Base-by-base conservation (phyloP, 2,888 invertebrate genomes). In the Coronaproctus castanopsis region DNA sequence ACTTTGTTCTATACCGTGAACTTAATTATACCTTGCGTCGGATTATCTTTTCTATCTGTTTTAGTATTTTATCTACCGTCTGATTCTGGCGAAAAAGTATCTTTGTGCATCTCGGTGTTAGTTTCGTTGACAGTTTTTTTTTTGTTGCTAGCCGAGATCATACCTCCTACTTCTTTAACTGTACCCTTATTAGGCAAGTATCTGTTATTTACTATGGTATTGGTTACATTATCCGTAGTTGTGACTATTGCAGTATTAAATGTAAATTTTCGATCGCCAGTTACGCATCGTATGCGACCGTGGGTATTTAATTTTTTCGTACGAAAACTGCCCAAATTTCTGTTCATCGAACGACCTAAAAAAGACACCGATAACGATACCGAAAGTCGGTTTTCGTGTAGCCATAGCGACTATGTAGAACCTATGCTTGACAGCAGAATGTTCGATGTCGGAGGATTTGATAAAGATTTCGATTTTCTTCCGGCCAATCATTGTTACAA, bases 1-100 rank as follows among this genome's bases (percentile, higher is more conserved):
- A 93, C 96, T 49, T 82, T 96, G 63, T 96, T 96, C 78, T 96
- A 96, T 78, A 95, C 93, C 57, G 90, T 96, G 69, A 96, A 96
- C 73, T 80, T 96, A 65, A 95, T 96, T 70, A 91, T 95, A 69
- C 96, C 95, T 59, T 96, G 95, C 72, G 90, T 97, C 64, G 92
- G 92, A 65, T 95, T 97, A 71, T 92, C 92, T 63, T 92, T 93
- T 74, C 81, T 98, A 64, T 95, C 95, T 66, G 91, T 96, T 62
- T 78, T 98, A 64, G 96, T 96, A 64, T 97, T 97, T 76, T 97
- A 97, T 74, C 77, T 97, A 67, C 97, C 97, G 62, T 91, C 92
- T 65, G 95, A 96, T 75, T 92, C 92, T 57, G 96, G 96, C 65
- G 96, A 97, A 75, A 96, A 96, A 74, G 91, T 96, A 68, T 93